phyloP scores from a whole-genome alignment of 2,888 invertebrate species.

The Tetheella fluctuosa region DNA sequence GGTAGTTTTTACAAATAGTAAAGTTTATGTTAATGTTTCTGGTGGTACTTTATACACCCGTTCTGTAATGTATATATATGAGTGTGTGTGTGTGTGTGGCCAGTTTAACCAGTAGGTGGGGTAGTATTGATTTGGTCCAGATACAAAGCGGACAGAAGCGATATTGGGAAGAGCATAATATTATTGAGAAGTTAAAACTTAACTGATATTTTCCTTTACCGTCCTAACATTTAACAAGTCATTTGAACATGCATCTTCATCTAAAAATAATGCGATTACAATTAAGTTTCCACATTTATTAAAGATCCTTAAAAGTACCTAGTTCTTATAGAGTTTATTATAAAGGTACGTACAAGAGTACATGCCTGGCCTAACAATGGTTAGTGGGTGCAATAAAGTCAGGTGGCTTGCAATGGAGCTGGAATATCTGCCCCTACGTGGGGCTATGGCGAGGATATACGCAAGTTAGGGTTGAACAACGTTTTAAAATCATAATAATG shows the following conservation, averaged over 20 bases:
- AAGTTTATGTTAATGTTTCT: neutral
- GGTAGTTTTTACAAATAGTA: neutral
- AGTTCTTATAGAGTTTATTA: neutral
- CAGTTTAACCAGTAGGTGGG: neutral
- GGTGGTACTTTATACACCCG: neutral
- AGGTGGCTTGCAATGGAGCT: neutral
- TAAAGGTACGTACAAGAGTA: neutral
- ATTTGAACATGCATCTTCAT: too few species aligned
- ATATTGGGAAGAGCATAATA: neutral
- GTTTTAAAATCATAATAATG: too few species aligned
- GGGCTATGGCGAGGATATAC: neutral
- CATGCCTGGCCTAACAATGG: constrained; percentile 1
- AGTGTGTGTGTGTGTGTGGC: neutral
- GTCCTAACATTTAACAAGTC: too few species aligned
- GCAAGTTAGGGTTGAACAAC: neutral
- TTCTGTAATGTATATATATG: neutral
- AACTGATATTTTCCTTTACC: too few species aligned
- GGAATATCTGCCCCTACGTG: constrained; percentile 3
- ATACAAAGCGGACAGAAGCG: neutral
- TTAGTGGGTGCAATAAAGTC: constrained; percentile 6
- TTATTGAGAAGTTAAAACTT: too few species aligned
- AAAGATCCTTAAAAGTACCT: neutral
- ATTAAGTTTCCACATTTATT: too few species aligned
- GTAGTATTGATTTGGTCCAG: neutral
- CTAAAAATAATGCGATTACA: too few species aligned